phyloP scores from a whole-genome alignment of 2,888 invertebrate species.

The Andrena hattorfiana region DNA sequence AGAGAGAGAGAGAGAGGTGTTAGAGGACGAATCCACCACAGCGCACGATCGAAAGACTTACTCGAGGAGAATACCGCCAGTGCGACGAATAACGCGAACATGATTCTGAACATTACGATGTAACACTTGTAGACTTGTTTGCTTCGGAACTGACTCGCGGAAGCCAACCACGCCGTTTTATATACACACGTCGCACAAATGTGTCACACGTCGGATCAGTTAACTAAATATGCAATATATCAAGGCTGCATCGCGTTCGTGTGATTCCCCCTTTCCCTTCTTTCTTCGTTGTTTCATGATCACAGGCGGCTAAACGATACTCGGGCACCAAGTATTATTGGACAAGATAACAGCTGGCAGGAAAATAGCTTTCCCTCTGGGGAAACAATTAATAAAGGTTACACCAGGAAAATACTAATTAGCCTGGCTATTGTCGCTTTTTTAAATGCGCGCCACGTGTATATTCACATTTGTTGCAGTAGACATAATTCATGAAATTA shows the following conservation, averaged over 20 bases:
- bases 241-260: background rate
- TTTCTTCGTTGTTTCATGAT: background rate
- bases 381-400: no score
- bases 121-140: background rate
- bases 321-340: no score
- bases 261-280: background rate
- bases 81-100: conserved; percentile 18
- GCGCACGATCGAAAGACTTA: conserved; percentile 17
- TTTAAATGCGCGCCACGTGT: no score
- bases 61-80: conserved; percentile 26
- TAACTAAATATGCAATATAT: background rate
- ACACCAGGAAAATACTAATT: no score
- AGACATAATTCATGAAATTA: no score
- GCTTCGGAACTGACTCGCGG: background rate
- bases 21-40: background rate
- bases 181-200: conserved; percentile 20
- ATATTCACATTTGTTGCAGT: no score
- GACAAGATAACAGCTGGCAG: no score
- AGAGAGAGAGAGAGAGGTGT: background rate
- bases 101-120: conserved; percentile 24
- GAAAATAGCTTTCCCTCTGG: no score
- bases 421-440: no score
- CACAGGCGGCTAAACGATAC: no score
- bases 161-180: background rate
- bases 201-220: background rate